Conservation (phyloP, 2,113 vertebrate species). For the Halcyon senegalensis region DNA sequence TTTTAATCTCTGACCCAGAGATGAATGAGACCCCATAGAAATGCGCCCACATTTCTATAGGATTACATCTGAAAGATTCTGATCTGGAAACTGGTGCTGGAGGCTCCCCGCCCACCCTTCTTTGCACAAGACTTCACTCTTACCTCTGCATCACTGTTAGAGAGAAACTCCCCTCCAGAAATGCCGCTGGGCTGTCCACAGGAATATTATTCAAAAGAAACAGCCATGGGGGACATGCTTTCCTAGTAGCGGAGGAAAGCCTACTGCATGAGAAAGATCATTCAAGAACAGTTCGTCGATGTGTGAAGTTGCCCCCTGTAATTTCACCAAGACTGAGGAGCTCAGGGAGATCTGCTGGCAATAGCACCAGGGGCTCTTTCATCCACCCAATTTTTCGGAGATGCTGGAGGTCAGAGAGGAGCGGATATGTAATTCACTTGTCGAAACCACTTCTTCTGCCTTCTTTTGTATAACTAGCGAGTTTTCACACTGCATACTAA, state of each 20-base stretch:
- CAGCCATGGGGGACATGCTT: not conserved
- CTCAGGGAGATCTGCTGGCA: not conserved
- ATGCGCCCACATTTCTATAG: rapidly evolving
- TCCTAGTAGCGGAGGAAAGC: not conserved
- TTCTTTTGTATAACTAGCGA: not conserved
- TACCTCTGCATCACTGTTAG: rapidly evolving
- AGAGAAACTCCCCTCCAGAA: not conserved
- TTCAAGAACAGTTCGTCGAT: not conserved
- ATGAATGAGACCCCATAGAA: not conserved
- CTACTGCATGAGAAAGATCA: not conserved
- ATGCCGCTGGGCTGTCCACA: rapidly evolving
- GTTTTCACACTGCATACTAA: not conserved
- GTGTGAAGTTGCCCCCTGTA: not conserved
- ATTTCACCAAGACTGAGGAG: not conserved
- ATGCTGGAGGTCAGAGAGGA: not conserved
- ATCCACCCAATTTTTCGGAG: not conserved
- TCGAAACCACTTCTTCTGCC: not conserved
- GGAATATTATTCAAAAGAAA: not conserved
- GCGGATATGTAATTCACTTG: not conserved
- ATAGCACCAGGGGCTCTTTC: rapidly evolving
- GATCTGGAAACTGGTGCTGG: not conserved
- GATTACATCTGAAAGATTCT: not conserved
- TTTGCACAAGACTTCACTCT: not conserved
- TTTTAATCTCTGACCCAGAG: not conserved
- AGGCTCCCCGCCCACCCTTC: rapidly evolving